Evolutionary conservation across 2,797 vertebrate species (phyloP), one percentile per base, ranked within the genome.

Genomic region (Myotis vivesi): DNA sequence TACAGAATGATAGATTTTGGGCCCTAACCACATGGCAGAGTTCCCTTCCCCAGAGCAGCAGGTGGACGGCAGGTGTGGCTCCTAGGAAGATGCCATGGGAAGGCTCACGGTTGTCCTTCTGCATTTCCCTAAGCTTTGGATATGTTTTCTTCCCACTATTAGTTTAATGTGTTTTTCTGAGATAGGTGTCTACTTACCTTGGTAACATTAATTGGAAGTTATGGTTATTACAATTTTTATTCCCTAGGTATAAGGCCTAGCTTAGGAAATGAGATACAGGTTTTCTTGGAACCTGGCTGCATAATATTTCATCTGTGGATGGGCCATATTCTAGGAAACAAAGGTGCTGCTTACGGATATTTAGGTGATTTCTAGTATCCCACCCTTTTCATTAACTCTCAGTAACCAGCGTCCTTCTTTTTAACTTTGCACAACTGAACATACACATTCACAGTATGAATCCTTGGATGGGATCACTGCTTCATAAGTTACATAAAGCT

Each of bases 151-250:
- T 49, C 49, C 28, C n/a, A 20, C 1, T 3, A 16, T 51, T 83
- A 59, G 23, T 53, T 25, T 46, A 55, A 17, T n/a, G 82, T 64
- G 7, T 25, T 90, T 93, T 71, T 80, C 55, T 85, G 28, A 93
- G 30, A n/a, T 36, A 59, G 9, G 0, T 51, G 4, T 76, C 38
- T 81, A 36, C 8, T 6, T 22, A 0, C 15, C 41, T 87, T 81
- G 44, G 3, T 53, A 72, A 92, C 25, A 72, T 75, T 20, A 64
- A 41, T 51, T 20, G 36, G 5, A 75, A 87, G 38, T 59, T 6
- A 41, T 17, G 7, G 66, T 8, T 62, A 19, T 55, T 16, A 30
- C 3, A 59, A 6, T 28, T 51, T 57, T 19, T 23, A 69, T 57
- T 59, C 73, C 19, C 6, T 36, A 41, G 8, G 3, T 53, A 84